Evolutionary conservation across 2,797 vertebrate genomes (phyloP), one percentile per base, ranked within the genome.

Genomic region (Eulemur mongoz): DNA sequence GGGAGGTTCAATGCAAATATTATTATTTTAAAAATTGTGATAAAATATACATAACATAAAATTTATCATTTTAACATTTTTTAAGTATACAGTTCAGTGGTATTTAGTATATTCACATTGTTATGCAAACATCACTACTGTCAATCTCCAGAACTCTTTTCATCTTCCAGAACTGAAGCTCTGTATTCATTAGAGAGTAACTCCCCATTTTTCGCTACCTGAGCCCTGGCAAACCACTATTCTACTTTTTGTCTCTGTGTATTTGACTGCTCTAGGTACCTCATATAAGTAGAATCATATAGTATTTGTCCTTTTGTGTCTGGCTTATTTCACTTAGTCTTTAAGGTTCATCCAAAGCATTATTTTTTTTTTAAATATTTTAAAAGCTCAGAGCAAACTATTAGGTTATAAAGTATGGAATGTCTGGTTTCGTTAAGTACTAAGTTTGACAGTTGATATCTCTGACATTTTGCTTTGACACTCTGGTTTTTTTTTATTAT

Each of bases 241-340:
- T 38, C 13, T 67, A 23, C 38, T 40, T 63, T 80, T 57, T 54
- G 4, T 65, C 35, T 78, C 81, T 48, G 0, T 70, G 1, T 43
- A 17, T 75, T 38, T 63, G 27, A 48, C 30, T 52, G 9, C 35
- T 76, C 11, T 52, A 40, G n/a, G 7, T 50, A 57, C 10, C 9
- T 52, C n/a, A 7, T 52, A 4, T 48, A 57, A 70, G 17, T 57
- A 18, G 18, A 70, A 32, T 54, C 59, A 70, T 70, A 8, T 3
- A 43, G 11, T 45, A 38, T 69, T 50, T 70, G 10, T 93, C 78
- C 45, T 65, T 63, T 81, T 45, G 32, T 32, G 32, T 48, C 54
- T 90, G 86, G 30, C 67, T 82, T 88, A 91, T 88, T 93, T 95
- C 61, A 50, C 7, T 57, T 50, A 65, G 50, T 81, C 80, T 79